Percentiles rank a stretch among this genome's conserved stretches.
Conservation (phyloP, 2,113 vertebrate species). For the Brienomyrus brachyistius region DNA sequence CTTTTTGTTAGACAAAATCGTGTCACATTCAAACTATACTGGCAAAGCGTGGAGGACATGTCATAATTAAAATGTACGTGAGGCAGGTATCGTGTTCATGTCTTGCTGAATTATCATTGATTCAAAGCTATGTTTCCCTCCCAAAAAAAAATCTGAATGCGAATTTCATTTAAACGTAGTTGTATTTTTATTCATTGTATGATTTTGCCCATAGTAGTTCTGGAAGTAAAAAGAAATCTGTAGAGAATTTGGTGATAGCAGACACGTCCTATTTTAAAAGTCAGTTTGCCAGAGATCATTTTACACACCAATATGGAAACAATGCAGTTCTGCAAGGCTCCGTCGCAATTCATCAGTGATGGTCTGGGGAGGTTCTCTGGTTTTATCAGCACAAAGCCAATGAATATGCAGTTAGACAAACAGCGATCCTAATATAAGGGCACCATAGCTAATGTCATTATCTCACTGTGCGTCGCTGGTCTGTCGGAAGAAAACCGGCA, state of each 20-base stretch:
- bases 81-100: not conserved
- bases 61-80: not conserved
- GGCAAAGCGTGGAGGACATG: not conserved
- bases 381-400: constrained; percentile 48
- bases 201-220: constrained; percentile 4
- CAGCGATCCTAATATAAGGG: constrained; percentile 46
- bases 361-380: constrained; percentile 32
- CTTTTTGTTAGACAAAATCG: constrained; percentile 27
- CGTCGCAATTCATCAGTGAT: constrained; percentile 32
- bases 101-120: not conserved
- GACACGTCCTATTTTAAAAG: constrained; percentile 37
- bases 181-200: not conserved
- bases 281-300: constrained; percentile 33
- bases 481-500: constrained; percentile 40
- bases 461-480: constrained; percentile 36
- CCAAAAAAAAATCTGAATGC: not conserved
- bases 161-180: not conserved
- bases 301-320: constrained; percentile 26
- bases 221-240: constrained; percentile 17
- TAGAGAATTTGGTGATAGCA: constrained; percentile 17
- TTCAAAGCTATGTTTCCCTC: not conserved
- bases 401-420: constrained; percentile 55
- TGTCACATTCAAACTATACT: constrained; percentile 12
- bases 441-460: constrained; percentile 51
- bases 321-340: constrained; percentile 27